These are phyloP conservation scores for Heliconius ismenius DNA, from an alignment of 2,888 invertebrate species.

Conservation along the genomic window DNA sequence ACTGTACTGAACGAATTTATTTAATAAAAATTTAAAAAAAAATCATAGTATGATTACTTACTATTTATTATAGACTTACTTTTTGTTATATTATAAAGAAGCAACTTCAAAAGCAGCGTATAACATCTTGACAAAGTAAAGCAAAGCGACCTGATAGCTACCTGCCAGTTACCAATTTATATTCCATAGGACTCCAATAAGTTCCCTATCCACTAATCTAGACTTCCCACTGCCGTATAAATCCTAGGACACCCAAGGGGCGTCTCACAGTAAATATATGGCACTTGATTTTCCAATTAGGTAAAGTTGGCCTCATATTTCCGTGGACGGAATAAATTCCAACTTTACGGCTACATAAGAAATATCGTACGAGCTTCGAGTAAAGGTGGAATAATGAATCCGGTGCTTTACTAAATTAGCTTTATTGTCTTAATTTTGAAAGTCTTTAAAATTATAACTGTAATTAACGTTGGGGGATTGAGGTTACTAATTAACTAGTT, in stretches of 20 bases:
- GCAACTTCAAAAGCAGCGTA: neutral
- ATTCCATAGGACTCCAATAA: constrained; percentile 30
- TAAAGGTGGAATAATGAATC: constrained; percentile 24
- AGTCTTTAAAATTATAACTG: constrained; percentile 12
- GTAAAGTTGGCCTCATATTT: constrained; percentile 68
- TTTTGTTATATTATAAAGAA: neutral
- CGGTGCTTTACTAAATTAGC: neutral
- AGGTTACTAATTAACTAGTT: neutral
- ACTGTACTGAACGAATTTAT: too few species aligned
- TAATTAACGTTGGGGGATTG: constrained; percentile 3
- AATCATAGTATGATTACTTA: too few species aligned
- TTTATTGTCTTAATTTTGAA: constrained; percentile 14
- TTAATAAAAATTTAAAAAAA: too few species aligned
- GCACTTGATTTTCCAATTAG: constrained; percentile 76
- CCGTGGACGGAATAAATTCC: constrained; percentile 59
- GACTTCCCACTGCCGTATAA: constrained; percentile 47
- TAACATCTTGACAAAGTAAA: neutral
- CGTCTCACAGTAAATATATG: constrained; percentile 61
- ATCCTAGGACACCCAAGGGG: constrained; percentile 50
- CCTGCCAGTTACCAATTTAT: constrained; percentile 24
- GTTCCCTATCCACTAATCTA: constrained; percentile 42
- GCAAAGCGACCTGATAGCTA: constrained; percentile 2
- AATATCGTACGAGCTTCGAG: constrained; percentile 25
- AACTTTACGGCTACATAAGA: constrained; percentile 41
- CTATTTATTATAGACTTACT: too few species aligned